Evolutionary conservation across 2,113 vertebrate species (phyloP).

Genomic region (Anguilla rostrata): DNA sequence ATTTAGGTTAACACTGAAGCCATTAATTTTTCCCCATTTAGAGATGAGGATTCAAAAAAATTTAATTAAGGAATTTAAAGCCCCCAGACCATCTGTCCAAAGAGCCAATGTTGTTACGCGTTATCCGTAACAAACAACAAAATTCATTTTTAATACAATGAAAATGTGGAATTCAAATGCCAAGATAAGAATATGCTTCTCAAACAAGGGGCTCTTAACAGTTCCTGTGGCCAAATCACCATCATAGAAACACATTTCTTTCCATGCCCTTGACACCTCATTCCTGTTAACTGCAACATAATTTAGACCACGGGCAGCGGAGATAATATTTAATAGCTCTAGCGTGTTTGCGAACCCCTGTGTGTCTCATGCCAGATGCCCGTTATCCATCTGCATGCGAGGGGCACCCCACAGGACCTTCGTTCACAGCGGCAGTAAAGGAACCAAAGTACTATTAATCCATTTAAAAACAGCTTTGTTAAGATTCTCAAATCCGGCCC

Average conservation of each 20-base stretch:
- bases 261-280: neutral
- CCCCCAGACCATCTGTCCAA: too few relatives aligned
- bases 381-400: neutral
- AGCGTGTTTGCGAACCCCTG: neutral
- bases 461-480: neutral
- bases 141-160: neutral
- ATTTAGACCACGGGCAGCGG: neutral
- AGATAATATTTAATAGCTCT: neutral
- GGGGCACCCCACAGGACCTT: neutral
- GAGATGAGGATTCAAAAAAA: too few relatives aligned
- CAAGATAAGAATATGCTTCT: neutral
- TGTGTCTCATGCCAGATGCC: neutral
- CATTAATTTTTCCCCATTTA: too few relatives aligned
- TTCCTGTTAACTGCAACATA: neutral
- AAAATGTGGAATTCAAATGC: neutral
- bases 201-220: neutral
- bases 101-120: too few relatives aligned
- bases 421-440: neutral
- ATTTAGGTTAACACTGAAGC: too few relatives aligned
- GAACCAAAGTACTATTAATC: neutral
- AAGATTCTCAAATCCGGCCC: neutral
- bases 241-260: neutral
- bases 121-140: neutral
- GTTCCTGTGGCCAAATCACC: too few relatives aligned
- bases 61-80: too few relatives aligned